A percentile compares a stretch with the other conserved stretches of the same genome.
phyloP scores from a whole-genome alignment of 2,113 vertebrate genomes.

The Oncorhynchus keta region DNA sequence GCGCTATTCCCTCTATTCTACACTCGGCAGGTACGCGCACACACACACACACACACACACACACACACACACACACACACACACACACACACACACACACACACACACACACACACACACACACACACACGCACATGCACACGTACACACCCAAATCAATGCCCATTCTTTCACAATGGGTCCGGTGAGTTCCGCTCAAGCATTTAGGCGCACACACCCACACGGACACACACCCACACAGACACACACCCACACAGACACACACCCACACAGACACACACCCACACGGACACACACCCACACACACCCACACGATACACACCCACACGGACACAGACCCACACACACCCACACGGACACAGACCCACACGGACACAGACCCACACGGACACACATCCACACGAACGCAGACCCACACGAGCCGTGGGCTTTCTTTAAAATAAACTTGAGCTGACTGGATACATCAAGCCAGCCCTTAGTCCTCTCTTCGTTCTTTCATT shows the following conservation, averaged over 20 bases:
- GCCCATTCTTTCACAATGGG: conserved; percentile 32
- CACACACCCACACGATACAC: too few species aligned
- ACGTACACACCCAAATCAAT: not conserved
- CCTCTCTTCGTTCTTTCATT: conserved; percentile 40
- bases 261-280: not conserved
- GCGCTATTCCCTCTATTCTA: conserved; percentile 45
- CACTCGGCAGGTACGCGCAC: not conserved
- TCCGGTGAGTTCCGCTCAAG: conserved; percentile 35
- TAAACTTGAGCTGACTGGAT: conserved; percentile 40
- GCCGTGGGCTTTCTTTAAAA: conserved; percentile 6
- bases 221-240: not conserved
- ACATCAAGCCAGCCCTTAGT: conserved; percentile 32
- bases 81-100: not conserved
- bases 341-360: too few species aligned
- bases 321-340: too few species aligned
- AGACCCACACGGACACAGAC: too few species aligned
- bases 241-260: conserved; percentile 1
- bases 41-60: too few species aligned
- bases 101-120: not conserved
- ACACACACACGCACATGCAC: too few species aligned
- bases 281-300: not conserved
- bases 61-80: too few species aligned
- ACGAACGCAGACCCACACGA: not conserved
- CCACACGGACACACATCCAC: too few species aligned
- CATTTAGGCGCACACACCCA: not conserved